phyloP scores from a whole-genome alignment of 2,797 vertebrate species.

The Crocodylus rhombifer region DNA sequence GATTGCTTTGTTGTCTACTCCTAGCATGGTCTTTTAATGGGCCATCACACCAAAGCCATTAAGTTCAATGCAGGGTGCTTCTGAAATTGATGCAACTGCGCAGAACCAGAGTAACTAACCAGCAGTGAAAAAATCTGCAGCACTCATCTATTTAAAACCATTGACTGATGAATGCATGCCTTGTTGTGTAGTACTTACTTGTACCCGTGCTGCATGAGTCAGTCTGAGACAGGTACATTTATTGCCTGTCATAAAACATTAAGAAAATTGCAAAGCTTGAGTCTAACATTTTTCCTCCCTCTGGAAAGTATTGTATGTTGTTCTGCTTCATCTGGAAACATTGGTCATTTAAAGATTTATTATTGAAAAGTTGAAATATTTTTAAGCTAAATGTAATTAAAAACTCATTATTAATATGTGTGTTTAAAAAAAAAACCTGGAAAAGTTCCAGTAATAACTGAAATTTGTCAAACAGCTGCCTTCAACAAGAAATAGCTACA shows the following conservation, averaged over 20 bases:
- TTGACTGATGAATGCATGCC: background rate
- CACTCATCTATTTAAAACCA: background rate
- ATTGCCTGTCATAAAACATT: slow-evolving; percentile 38
- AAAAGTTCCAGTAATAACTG: background rate
- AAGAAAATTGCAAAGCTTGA: slow-evolving; percentile 35
- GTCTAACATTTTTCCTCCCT: background rate
- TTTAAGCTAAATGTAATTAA: background rate
- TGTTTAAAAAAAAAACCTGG: slow-evolving; percentile 16
- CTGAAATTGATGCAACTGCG: background rate
- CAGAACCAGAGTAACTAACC: background rate
- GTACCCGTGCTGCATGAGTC: background rate
- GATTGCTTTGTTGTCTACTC: background rate
- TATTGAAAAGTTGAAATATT: slow-evolving; percentile 2
- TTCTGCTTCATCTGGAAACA: background rate
- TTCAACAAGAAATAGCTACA: slow-evolving; percentile 12
- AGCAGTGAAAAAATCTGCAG: background rate
- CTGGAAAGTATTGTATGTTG: background rate
- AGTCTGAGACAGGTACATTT: slow-evolving; percentile 22
- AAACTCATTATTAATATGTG: slow-evolving; percentile 21
- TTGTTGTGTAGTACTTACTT: background rate
- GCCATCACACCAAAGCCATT: background rate
- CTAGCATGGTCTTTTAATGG: background rate
- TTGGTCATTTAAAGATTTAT: slow-evolving; percentile 39
- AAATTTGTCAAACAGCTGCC: background rate
- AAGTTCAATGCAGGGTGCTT: background rate